Conservation (phyloP, 2,888 invertebrate genomes). For the Neoitamus cyanurus region DNA sequence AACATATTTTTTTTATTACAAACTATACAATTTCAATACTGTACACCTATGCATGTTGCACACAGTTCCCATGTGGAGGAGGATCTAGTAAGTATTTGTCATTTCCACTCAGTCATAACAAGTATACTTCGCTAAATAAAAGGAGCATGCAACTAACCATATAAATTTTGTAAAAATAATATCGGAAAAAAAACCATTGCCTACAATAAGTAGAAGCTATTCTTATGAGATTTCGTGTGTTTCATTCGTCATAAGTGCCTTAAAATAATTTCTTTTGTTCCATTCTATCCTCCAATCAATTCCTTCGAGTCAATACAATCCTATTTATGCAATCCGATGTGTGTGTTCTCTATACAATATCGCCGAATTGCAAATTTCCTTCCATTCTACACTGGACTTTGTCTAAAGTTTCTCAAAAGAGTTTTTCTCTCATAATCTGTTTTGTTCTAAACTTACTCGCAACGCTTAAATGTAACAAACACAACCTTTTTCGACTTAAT, state of each 20-base stretch:
- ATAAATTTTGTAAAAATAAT: neutral
- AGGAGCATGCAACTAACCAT: neutral
- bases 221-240: neutral
- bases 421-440: neutral
- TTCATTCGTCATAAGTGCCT: neutral
- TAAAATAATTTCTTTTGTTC: neutral
- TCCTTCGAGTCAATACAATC: neutral
- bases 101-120: conserved; percentile 38
- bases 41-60: conserved; percentile 36
- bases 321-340: neutral
- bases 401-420: neutral
- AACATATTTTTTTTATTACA: conserved; percentile 43
- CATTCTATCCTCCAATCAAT: neutral
- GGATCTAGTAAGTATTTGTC: conserved; percentile 16
- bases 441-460: neutral
- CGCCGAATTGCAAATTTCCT: neutral
- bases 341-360: neutral
- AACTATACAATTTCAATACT: conserved; percentile 48
- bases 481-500: neutral
- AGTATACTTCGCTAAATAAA: neutral
- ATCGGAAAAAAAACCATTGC: neutral
- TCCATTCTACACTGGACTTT: neutral
- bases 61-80: conserved; percentile 25
- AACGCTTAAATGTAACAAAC: neutral
- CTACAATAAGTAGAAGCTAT: neutral